Evolutionary conservation across 2,113 vertebrate species (phyloP), one percentile per base, ranked within the genome.

Genomic region (Tiliqua scincoides): DNA sequence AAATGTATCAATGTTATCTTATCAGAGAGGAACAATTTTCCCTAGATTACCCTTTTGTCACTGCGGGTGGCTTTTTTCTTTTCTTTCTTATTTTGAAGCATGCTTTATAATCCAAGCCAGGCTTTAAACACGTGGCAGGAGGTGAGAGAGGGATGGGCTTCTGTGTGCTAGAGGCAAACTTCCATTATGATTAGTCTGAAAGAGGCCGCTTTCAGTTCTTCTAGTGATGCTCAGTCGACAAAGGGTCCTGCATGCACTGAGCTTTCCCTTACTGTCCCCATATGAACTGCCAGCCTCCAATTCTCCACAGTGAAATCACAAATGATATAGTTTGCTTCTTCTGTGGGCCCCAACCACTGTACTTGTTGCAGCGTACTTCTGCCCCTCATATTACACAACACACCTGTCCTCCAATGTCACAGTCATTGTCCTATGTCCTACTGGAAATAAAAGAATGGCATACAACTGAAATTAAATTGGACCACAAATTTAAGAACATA

Each of bases 1-100:
- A 86, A 94, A 89, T 0, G 0, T 59, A 76, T 93, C 92, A 91
- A 93, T 92, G 94, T 93, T 94, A 93, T 95, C 94, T 95, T 94
- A 93, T 94, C 94, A 0, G 67, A 73, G 40, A 87, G 88, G 82
- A 89, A 85, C 2, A 68, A 32, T 85, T 91, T 83, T 87, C 91
- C 89, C 83, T 14, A 2, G 74, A 87, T 52, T 74, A 20, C 52
- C 57, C 5, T 77, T 62, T 84, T 9, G 25, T 35, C 11, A 0
- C 70, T 67, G 2, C 1, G 4, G 79, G 73, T 70, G 76, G 90
- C 83, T 10, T 88, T 79, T 85, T 79, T 85, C 23, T 57, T 0
- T 79, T 86, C 27, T 0, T 79, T 86, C 27, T 73, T 73, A n/a
- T 89, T 87, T 94, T 91, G 87, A 88, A 78, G 91, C 89, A 87